phyloP scores from a whole-genome alignment of 1,140 invertebrate genomes.

The Galendromus occidentalis region DNA sequence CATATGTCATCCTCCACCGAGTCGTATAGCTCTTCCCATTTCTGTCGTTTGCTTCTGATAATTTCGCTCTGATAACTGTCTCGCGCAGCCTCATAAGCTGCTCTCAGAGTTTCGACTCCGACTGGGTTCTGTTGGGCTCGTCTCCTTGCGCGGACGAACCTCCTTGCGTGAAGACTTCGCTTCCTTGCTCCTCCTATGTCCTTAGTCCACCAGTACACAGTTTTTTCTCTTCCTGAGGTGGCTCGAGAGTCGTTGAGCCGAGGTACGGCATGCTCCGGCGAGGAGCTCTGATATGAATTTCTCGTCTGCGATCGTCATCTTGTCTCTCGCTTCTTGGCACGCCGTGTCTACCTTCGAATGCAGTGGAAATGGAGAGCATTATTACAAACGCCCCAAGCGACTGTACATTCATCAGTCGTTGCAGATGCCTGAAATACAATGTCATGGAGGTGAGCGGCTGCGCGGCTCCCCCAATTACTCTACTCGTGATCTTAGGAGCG shows the following conservation, averaged over 20 bases:
- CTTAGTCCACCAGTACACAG: too few relatives aligned
- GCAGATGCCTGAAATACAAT: slow-evolving; percentile 49
- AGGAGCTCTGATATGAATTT: neutral
- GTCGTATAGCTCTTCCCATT: too few relatives aligned
- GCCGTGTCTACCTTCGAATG: slow-evolving; percentile 51
- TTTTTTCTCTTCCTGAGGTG: too few relatives aligned
- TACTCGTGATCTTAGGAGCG: too few relatives aligned
- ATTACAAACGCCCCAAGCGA: slow-evolving; percentile 99
- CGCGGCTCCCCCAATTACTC: too few relatives aligned
- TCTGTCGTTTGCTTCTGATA: neutral
- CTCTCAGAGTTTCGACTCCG: too few relatives aligned
- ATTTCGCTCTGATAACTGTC: neutral
- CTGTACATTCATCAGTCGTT: slow-evolving; percentile 95
- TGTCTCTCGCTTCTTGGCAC: neutral
- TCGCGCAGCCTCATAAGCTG: neutral
- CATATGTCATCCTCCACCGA: too few relatives aligned
- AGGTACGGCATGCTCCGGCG: neutral
- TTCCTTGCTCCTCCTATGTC: neutral
- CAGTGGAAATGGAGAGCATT: slow-evolving; percentile 99
- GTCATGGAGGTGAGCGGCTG: neutral
- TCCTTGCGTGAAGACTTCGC: neutral
- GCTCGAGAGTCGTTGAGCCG: too few relatives aligned
- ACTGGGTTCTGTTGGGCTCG: neutral
- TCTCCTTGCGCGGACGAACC: neutral
- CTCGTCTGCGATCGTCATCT: neutral